Conservation (phyloP, 2,113 vertebrate species). For the Scomber scombrus region DNA sequence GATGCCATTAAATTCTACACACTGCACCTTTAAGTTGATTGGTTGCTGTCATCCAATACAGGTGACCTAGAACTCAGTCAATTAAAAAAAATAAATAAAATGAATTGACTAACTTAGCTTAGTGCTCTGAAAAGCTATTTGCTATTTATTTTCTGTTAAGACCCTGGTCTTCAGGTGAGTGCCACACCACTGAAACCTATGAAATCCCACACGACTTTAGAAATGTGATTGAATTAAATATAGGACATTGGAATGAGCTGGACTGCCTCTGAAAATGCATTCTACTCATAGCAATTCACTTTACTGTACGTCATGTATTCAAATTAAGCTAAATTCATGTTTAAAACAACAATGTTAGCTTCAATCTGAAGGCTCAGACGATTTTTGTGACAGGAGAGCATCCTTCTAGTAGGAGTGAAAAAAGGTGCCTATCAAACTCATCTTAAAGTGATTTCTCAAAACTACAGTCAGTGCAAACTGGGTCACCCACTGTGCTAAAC, state of each 20-base stretch:
- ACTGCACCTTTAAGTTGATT: not conserved
- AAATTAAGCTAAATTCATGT: conserved; percentile 10
- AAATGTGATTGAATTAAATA: conserved; percentile 24
- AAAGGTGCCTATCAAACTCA: conserved; percentile 9
- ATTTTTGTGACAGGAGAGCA: conserved; percentile 2
- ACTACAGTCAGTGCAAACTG: conserved; percentile 18
- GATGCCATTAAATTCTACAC: no score
- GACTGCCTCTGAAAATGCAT: conserved; percentile 15
- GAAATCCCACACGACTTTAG: not conserved
- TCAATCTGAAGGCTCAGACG: not conserved
- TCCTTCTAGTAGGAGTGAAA: not conserved
- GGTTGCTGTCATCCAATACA: not conserved
- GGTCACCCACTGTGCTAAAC: not conserved
- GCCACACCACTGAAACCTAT: not conserved
- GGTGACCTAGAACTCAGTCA: not conserved
- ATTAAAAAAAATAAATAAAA: not conserved
- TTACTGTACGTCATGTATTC: not conserved
- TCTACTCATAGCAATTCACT: conserved; percentile 7
- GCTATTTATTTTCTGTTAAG: not conserved
- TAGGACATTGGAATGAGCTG: conserved; percentile 31
- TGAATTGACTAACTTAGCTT: not conserved
- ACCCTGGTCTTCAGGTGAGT: not conserved
- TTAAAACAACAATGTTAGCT: conserved; percentile 6
- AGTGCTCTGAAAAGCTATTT: conserved; percentile 9
- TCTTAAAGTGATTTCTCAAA: conserved; percentile 14